Percentiles rank a stretch among this genome's conserved stretches.
Conservation (phyloP, 2,113 vertebrate genomes). For the Perca fluviatilis region DNA sequence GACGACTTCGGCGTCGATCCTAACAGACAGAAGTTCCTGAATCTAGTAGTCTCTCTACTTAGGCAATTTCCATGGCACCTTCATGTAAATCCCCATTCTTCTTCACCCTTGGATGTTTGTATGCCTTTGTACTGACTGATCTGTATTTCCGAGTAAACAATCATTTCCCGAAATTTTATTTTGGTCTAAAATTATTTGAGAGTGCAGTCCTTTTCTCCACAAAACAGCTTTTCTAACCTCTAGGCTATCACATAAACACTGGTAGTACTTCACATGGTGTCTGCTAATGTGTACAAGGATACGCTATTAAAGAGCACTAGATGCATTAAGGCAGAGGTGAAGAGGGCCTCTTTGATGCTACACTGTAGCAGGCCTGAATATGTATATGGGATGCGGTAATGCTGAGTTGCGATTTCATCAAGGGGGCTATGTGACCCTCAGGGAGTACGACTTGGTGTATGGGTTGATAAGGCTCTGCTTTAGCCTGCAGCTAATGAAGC, state of each 20-base stretch:
- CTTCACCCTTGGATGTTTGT: no score
- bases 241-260: slow-evolving; percentile 1
- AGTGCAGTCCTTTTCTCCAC: background rate
- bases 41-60: no score
- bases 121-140: background rate
- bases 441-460: slow-evolving; percentile 49
- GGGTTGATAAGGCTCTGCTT: slow-evolving; percentile 51
- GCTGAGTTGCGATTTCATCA: slow-evolving; percentile 65
- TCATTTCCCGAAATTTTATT: background rate
- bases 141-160: background rate
- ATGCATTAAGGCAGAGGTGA: slow-evolving; percentile 51
- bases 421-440: slow-evolving; percentile 43
- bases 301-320: slow-evolving; percentile 25
- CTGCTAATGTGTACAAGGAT: background rate
- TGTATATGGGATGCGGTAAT: slow-evolving; percentile 42
- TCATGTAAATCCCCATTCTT: no score
- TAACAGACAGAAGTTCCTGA: no score
- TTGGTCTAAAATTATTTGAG: background rate
- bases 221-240: slow-evolving; percentile 18
- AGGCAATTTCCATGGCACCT: no score
- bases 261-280: background rate
- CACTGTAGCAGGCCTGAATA: slow-evolving; percentile 58
- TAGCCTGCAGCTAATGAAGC: slow-evolving; percentile 64
- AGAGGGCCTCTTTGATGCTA: slow-evolving; percentile 61
- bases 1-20: no score